A percentile compares a stretch with the other conserved stretches of the same genome.
phyloP scores from a whole-genome alignment of 2,113 vertebrate species.

The Sinocyclocheilus maitianheensis region DNA sequence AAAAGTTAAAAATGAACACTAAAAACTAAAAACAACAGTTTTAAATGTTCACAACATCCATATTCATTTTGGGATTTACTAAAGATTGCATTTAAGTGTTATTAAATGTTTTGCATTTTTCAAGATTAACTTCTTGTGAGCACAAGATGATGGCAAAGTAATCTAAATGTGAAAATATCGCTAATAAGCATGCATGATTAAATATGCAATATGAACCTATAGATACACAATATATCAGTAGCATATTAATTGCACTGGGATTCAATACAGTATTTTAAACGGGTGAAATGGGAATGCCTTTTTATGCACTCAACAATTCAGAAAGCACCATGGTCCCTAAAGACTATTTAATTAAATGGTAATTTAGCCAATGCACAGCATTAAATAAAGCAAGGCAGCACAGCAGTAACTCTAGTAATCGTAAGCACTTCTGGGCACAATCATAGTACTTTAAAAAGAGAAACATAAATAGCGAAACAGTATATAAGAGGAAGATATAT shows the following conservation, averaged over 20 bases:
- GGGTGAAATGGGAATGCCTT: not conserved
- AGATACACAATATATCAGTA: too few species aligned
- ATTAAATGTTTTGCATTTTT: not conserved
- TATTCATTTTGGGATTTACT: not conserved
- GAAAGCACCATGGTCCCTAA: not conserved
- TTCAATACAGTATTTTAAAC: too few species aligned
- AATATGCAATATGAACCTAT: not conserved
- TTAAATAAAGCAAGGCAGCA: not conserved
- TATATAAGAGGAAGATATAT: not conserved
- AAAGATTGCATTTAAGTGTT: not conserved
- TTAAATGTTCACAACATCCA: not conserved
- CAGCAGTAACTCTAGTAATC: not conserved
- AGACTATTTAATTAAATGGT: not conserved
- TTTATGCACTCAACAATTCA: not conserved
- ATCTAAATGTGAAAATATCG: not conserved
- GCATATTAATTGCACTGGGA: too few species aligned
- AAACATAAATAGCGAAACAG: not conserved
- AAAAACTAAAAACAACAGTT: not conserved
- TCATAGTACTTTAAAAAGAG: not conserved
- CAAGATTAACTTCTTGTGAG: not conserved
- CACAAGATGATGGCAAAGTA: not conserved
- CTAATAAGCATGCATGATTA: not conserved
- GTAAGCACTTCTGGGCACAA: not conserved
- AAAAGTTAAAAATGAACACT: not conserved
- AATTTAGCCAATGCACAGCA: not conserved